phyloP scores from a whole-genome alignment of 1,140 invertebrate species.

The Choristoneura fumiferana region DNA sequence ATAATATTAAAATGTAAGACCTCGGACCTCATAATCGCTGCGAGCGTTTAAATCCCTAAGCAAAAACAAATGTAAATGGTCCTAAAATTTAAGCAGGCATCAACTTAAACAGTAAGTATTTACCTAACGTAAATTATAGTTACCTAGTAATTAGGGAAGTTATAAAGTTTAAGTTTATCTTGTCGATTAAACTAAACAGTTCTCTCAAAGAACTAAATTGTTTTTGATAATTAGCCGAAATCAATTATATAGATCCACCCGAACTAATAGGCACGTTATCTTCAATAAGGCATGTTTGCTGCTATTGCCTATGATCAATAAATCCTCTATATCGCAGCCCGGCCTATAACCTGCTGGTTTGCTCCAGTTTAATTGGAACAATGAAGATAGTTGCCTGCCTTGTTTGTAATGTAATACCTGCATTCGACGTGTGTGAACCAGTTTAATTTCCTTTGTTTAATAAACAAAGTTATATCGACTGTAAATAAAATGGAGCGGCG shows the following conservation, averaged over 20 bases:
- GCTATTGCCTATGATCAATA: conserved; percentile 10
- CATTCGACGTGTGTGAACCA: conserved; percentile 62
- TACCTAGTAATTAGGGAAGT: too few species aligned
- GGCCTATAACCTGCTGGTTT: conserved; percentile 2
- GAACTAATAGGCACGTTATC: conserved; percentile 10
- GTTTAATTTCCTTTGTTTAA: conserved; percentile 52
- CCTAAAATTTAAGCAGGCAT: too few species aligned
- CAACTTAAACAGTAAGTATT: too few species aligned
- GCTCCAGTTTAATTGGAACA: conserved; percentile 16
- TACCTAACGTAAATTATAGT: too few species aligned
- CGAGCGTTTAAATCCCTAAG: neutral
- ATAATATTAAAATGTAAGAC: neutral
- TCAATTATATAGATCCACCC: neutral
- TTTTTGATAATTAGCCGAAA: neutral
- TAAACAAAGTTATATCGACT: conserved; percentile 19
- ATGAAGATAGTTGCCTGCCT: conserved; percentile 17
- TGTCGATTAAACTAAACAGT: too few species aligned
- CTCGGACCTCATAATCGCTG: neutral
- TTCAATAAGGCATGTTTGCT: neutral
- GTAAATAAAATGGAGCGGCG: conserved; percentile 1
- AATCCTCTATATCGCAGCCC: neutral
- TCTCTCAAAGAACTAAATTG: neutral
- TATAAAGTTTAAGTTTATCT: too few species aligned
- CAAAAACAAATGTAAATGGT: neutral
- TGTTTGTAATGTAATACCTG: conserved; percentile 47